A percentile compares a stretch with the other conserved stretches of the same genome.
Conservation (phyloP, 2,113 vertebrate species). For the Nerophis ophidion region DNA sequence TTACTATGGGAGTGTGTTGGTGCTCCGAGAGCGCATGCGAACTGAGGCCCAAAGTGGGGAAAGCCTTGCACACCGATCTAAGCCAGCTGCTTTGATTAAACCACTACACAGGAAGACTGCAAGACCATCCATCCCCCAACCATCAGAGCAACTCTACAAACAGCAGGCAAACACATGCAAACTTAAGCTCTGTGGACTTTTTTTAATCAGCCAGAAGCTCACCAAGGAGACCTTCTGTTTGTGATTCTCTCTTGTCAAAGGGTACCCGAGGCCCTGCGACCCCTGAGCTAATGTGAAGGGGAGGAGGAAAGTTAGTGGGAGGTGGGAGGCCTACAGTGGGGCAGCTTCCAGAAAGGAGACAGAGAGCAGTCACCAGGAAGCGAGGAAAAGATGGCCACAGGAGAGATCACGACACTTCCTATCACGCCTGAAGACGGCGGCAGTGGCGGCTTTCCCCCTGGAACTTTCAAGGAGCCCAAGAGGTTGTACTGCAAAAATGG, state of each 20-base stretch:
- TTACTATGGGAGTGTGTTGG: conserved; percentile 22
- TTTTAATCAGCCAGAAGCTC: conserved; percentile 1
- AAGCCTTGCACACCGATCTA: conserved; percentile 61
- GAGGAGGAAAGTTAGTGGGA: conserved; percentile 45
- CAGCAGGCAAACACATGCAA: conserved; percentile 11
- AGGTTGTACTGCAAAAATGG: conserved; percentile 95
- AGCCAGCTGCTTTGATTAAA: conserved; percentile 66
- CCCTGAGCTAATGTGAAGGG: conserved; percentile 32
- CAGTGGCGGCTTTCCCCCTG: conserved; percentile 77
- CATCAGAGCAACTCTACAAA: conserved; percentile 21
- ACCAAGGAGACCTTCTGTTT: conserved; percentile 8
- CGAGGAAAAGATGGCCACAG: conserved; percentile 74
- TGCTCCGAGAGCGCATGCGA: conserved; percentile 61
- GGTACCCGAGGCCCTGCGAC: conserved; percentile 39
- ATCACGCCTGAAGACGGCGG: conserved; percentile 76
- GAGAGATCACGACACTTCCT: conserved; percentile 84
- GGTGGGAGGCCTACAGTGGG: conserved; percentile 56
- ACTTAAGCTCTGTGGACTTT: neutral
- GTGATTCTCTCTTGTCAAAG: conserved; percentile 23
- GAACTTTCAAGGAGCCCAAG: conserved; percentile 90
- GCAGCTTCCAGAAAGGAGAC: conserved; percentile 32
- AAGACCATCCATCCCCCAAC: conserved; percentile 20
- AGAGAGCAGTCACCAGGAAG: conserved; percentile 37
- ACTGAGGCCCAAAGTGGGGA: conserved; percentile 63
- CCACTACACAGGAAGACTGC: conserved; percentile 40